phyloP scores from a whole-genome alignment of 2,113 vertebrate species.

The Natator depressus region DNA sequence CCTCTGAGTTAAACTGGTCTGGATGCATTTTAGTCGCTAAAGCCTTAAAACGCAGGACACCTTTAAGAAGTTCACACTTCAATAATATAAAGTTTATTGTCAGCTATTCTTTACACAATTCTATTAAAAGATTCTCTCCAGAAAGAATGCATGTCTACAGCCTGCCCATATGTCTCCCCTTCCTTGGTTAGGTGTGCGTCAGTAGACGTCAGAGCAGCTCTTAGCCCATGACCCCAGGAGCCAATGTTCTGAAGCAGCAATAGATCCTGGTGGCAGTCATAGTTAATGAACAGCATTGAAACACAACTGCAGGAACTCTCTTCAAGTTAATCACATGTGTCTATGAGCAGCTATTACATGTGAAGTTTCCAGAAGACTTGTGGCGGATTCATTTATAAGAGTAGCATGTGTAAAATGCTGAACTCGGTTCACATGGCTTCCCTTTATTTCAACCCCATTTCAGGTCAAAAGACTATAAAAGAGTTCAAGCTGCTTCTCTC shows the following conservation, averaged over 20 bases:
- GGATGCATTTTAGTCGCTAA: accelerated
- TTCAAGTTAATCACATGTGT: accelerated
- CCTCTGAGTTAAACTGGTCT: accelerated
- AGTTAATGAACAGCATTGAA: accelerated
- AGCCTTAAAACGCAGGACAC: too few relatives aligned
- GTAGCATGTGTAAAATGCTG: accelerated
- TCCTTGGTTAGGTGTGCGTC: neutral
- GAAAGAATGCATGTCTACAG: accelerated
- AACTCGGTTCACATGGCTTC: accelerated
- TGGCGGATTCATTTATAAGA: neutral
- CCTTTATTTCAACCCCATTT: accelerated
- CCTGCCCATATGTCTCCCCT: neutral
- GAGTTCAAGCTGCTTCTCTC: accelerated
- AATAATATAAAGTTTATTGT: neutral
- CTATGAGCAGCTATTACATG: accelerated
- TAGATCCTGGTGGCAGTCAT: neutral
- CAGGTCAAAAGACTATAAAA: neutral
- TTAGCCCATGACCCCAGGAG: neutral
- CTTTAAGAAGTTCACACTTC: neutral
- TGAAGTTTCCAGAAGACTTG: neutral
- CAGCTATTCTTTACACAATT: neutral
- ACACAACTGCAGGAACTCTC: accelerated
- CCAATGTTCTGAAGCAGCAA: neutral
- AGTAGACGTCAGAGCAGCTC: neutral
- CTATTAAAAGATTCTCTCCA: neutral